Base-by-base conservation (phyloP, 2,888 invertebrate species). In the Matsumyia berberina region DNA sequence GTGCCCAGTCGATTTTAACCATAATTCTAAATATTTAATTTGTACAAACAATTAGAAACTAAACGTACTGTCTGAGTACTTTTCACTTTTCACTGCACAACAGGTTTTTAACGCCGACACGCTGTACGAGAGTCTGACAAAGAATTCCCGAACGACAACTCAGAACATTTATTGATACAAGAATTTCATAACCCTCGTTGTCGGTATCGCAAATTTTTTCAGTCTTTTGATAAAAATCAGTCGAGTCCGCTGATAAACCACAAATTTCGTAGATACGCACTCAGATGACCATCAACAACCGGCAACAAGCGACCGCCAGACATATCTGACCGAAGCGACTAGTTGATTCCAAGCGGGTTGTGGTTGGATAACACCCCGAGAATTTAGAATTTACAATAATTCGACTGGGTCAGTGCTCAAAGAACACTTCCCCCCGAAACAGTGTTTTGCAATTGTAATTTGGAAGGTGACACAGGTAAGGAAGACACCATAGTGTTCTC, bases 1-100 rank as follows among this genome's bases (percentile, higher is more conserved):
- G 98, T 0, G 97, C 98, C 93, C 98, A 97, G 92, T 97, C 94
- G 87, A 98, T 93, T 19, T 97, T 97, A 15, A 55, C 31, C 80
- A 80, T 80, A n/a, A 24, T 24, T 67, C 64, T 2, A 8, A 33
- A 15, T 29, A 49, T 35, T 69, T 66, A 1, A 9, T 19, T 7
- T 19, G 15, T 12, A 24, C 1, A 15, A 11, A 35, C n/a, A 29
- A 6, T n/a, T 17, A 11, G 19, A 51, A 37, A 37, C 12, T n/a
- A 1, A 53, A 53, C 8, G 31, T n/a, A 7, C 17, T n/a, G 19
- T 55, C 39, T 4, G 24, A 24, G 24, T 11, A 7, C 57, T 44
- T 44, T 44, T 24, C 15, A 7, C 57, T 44, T 44, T 44, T 24
- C 15, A 31, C 37, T 46, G n/a, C 24, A 15, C 24, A 33, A 57